These are phyloP conservation scores for Thysanoteuthis rhombus DNA, from an alignment of 2,888 invertebrate species.

Conservation along the genomic window DNA sequence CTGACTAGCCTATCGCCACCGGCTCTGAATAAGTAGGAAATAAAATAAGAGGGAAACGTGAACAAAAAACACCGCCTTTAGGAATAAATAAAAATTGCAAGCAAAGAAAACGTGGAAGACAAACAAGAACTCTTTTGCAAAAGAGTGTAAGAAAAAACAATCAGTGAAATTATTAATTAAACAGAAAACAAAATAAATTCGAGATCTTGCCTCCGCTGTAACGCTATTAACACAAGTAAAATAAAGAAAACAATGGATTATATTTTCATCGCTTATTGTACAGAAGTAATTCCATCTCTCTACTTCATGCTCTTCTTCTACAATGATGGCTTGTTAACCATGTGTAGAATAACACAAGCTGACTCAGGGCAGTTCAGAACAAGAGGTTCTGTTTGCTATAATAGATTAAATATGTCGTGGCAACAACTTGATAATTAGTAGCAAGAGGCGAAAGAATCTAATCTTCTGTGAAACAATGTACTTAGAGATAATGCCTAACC, in stretches of 20 bases:
- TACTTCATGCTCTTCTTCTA: neutral
- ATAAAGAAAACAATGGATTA: neutral
- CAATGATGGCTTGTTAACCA: neutral
- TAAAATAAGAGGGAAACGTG: neutral
- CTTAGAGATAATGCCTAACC: too few species aligned
- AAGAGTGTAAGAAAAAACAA: neutral
- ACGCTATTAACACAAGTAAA: neutral
- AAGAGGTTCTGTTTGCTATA: neutral
- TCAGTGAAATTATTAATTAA: neutral
- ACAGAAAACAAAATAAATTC: neutral
- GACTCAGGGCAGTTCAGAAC: neutral
- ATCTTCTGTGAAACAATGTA: too few species aligned
- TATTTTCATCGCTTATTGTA: neutral
- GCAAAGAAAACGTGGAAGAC: neutral
- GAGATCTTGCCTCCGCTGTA: neutral
- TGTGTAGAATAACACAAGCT: neutral
- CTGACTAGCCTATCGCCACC: neutral
- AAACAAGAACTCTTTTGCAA: neutral
- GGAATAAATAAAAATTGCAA: too few species aligned
- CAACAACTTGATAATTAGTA: neutral
- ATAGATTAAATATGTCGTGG: neutral
- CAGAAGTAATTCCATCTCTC: neutral
- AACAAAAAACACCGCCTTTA: neutral
- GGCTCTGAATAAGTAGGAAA: neutral
- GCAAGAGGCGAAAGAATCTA: neutral